Evolutionary conservation across 2,888 invertebrate genomes (phyloP).

Genomic region (Polymixis lichenea): DNA sequence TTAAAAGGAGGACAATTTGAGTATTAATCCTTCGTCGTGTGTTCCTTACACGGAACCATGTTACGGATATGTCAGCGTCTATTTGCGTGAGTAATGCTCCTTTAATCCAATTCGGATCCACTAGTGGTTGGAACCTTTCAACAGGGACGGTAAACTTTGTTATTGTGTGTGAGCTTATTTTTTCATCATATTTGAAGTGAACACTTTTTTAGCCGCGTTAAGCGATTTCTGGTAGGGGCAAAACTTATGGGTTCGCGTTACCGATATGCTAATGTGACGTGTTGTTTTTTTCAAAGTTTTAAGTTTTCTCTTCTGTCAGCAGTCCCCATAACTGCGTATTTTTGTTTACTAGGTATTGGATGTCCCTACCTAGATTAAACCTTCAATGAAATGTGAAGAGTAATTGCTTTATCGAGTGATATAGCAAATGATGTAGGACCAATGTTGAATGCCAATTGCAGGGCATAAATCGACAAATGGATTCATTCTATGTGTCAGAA

Average conservation of each 20-base stretch:
- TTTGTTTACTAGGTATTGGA: no score
- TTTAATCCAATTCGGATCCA: conserved; percentile 15
- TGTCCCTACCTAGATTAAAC: background rate
- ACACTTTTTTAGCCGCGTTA: no score
- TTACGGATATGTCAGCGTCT: conserved; percentile 31
- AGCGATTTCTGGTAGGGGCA: no score
- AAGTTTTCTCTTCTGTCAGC: no score
- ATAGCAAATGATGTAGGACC: no score
- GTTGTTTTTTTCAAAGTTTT: no score
- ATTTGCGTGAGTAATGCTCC: conserved; percentile 31
- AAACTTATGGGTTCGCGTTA: no score
- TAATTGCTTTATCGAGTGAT: no score
- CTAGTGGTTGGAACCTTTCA: conserved; percentile 25
- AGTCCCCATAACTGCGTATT: no score
- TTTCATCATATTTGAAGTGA: background rate
- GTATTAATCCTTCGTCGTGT: conserved; percentile 15
- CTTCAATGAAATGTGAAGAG: background rate
- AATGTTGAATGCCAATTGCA: background rate
- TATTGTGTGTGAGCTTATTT: background rate
- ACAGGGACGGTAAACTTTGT: conserved; percentile 11
- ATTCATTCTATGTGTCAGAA: background rate
- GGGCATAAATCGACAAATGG: background rate
- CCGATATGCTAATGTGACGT: no score
- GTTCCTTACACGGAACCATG: conserved; percentile 32
- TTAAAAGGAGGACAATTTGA: conserved; percentile 16